phyloP scores from a whole-genome alignment of 2,113 vertebrate genomes.

The Ptyas mucosa region DNA sequence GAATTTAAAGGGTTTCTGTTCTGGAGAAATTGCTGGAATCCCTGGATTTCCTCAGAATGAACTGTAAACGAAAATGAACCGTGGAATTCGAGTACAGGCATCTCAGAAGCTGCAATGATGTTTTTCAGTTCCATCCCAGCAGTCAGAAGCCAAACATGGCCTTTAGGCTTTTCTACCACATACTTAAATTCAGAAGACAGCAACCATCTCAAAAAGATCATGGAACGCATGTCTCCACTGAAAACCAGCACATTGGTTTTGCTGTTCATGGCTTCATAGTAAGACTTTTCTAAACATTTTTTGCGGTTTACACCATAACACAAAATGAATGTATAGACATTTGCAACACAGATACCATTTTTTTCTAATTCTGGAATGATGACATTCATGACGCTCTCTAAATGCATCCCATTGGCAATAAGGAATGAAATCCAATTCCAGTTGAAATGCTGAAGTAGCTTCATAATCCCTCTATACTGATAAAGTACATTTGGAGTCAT shows the following conservation, averaged over 20 bases:
- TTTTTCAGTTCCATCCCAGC: not conserved
- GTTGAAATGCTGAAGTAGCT: not conserved
- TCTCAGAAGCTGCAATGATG: rapidly evolving
- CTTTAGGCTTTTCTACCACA: not conserved
- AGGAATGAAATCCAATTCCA: not conserved
- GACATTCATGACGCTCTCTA: not conserved
- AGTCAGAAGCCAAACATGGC: not conserved
- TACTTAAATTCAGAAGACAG: rapidly evolving
- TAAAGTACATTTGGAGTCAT: not conserved
- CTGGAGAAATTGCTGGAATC: too few relatives aligned
- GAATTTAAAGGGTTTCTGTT: too few relatives aligned
- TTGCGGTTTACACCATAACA: rapidly evolving
- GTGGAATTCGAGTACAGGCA: not conserved
- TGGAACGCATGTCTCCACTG: not conserved
- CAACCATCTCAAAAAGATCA: not conserved
- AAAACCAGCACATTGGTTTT: not conserved
- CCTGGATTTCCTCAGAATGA: not conserved
- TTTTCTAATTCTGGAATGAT: not conserved
- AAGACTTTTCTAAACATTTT: not conserved
- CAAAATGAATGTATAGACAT: not conserved
- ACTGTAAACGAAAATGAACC: not conserved
- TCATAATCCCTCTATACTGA: too few relatives aligned
- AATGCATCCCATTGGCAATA: not conserved
- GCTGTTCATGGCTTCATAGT: not conserved
- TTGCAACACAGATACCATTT: not conserved